Evolutionary conservation across 2,113 vertebrate species (phyloP), one percentile per base, ranked within the genome.

Genomic region (Nycticorax nycticorax): DNA sequence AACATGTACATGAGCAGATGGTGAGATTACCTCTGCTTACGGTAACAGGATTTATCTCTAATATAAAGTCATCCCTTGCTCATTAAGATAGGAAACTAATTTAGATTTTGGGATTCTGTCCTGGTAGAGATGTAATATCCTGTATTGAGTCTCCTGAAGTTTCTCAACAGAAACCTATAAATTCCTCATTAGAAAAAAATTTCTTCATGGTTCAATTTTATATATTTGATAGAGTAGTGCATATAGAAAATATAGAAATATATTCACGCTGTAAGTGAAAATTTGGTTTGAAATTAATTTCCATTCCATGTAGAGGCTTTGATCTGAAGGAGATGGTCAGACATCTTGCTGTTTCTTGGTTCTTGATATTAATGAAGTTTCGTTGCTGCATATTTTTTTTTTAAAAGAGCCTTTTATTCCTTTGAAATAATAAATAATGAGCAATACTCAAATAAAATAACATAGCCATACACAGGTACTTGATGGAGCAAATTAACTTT

Each of bases 21-120:
- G 83, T 85, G 84, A 74, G 73, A 85, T 90, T 92, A 73, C 53
- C 33, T 92, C 47, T 93, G 53, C 48, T 86, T 84, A 88, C 90
- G 39, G 89, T 94, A 87, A 91, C 37, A n/a, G 41, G 59, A 53
- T 86, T 96, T 93, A 28, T 93, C 67, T 91, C 33, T 48, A 52
- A 28, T 71, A 43, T 71, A 43, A 72, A 85, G 23, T 62, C 37
- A 47, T 84, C 89, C 48, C 43, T 43, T 86, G 17, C 45, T 91
- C 14, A 3, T 83, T 74, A 50, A 63, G 53, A 55, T 45, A 60
- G 45, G 33, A 85, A 89, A 55, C 30, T 69, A 22, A 50, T 59
- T 45, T 68, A 32, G 16, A 33, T 79, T 89, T 95, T 68, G 9
- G 2, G n/a, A 43, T 15, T 73, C n/a, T 64, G 39, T 57, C 37